phyloP scores from a whole-genome alignment of 2,797 vertebrate genomes.

The Amblyraja radiata region DNA sequence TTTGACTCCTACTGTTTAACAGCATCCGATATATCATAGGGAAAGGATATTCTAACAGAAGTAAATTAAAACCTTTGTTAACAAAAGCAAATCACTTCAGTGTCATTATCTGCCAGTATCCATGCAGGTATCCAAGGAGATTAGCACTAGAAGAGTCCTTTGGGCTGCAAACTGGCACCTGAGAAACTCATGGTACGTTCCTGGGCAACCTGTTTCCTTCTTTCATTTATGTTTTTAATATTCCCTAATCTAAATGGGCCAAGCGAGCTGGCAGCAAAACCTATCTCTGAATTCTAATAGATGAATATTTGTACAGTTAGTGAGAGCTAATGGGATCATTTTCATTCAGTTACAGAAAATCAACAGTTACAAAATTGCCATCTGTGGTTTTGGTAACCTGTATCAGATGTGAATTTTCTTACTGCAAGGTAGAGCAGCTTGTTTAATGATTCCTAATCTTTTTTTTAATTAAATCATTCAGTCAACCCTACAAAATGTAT shows the following conservation, averaged over 20 bases:
- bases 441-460: slow-evolving; percentile 99
- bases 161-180: background rate
- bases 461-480: slow-evolving; percentile 99
- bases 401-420: slow-evolving; percentile 98
- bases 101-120: background rate
- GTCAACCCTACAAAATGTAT: slow-evolving; percentile 99
- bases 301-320: slow-evolving; percentile 38
- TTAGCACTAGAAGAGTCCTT: slow-evolving; percentile 6
- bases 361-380: slow-evolving; percentile 98
- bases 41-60: too few species aligned
- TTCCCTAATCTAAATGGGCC: slow-evolving; percentile 33
- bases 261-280: slow-evolving; percentile 21
- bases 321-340: slow-evolving; percentile 97
- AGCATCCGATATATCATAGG: background rate
- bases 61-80: background rate
- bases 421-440: slow-evolving; percentile 99
- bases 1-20: background rate
- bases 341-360: slow-evolving; percentile 97
- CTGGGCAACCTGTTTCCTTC: slow-evolving; percentile 54
- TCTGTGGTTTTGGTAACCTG: slow-evolving; percentile 99
- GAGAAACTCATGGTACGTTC: slow-evolving; percentile 59
- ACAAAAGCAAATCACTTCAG: background rate
- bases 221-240: slow-evolving; percentile 37
- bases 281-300: slow-evolving; percentile 37
- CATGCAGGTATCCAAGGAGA: slow-evolving; percentile 11